Evolutionary conservation across 2,113 vertebrate species (phyloP), one percentile per base, ranked within the genome.

Genomic region (Parus major): DNA sequence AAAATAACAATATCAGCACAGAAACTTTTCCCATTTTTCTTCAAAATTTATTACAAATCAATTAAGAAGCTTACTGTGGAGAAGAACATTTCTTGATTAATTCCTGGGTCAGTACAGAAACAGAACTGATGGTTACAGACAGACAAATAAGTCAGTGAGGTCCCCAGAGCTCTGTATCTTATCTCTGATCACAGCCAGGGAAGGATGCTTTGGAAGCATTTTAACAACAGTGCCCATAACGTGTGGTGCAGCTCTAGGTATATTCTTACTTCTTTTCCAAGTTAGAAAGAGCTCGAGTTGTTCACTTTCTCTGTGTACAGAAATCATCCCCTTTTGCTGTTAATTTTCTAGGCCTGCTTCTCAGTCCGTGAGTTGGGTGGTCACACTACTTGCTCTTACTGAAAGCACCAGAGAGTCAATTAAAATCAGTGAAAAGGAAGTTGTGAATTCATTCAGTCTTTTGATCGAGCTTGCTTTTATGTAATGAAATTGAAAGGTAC

Each of bases 391-490:
- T 73, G 63, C 71, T 78, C 33, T 81, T 60, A 16, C 35, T 82
- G 81, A 84, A 95, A 82, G 80, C 55, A 63, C 25, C 44, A 60
- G 42, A 70, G 27, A 88, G 52, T 82, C 73, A 65, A 31, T 88
- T 81, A 86, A 94, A 88, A 55, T 86, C 18, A 52, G 29, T 86
- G 60, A 84, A 97, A 83, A 90, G 80, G 39, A 83, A 56, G 52
- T 12, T 4, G 8, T 80, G 68, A 88, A 87, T 90, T 80, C 66
- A 65, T 10, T 36, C 68, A 86, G 29, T 55, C 36, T 84, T 88
- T 95, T 86, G 61, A 93, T 84, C 64, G 64, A 68, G 20, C 16
- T 71, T 82, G 52, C 49, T 92, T 93, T 97, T 91, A 71, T 70
- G 56, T 47, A 86, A 70, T 78, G 72, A 86, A 84, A 86, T 89